Evolutionary conservation across 2,888 invertebrate genomes (phyloP).

Genomic region (Pollenia angustigena): DNA sequence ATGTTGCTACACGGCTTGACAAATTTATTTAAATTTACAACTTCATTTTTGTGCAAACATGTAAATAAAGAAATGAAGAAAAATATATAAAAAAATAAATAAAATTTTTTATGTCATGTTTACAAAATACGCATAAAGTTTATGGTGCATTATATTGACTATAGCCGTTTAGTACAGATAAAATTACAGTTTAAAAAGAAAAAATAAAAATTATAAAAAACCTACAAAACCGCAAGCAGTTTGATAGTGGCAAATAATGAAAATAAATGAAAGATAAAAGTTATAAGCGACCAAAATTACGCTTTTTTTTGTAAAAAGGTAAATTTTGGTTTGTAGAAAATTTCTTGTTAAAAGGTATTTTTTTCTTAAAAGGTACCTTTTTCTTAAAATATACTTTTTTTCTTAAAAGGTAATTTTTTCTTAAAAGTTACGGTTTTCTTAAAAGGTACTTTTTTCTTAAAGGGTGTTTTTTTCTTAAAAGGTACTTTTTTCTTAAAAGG

Average conservation of each 20-base stretch:
- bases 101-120: conserved; percentile 1
- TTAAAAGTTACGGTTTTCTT: too few relatives aligned
- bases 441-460: too few relatives aligned
- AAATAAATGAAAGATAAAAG: background rate
- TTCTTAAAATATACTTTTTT: too few relatives aligned
- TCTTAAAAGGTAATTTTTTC: too few relatives aligned
- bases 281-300: too few relatives aligned
- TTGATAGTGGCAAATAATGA: background rate
- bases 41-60: background rate
- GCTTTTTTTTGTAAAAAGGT: too few relatives aligned
- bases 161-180: background rate
- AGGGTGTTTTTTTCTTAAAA: too few relatives aligned
- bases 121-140: conserved; percentile 30
- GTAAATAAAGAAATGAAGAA: background rate
- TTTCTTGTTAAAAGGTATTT: too few relatives aligned
- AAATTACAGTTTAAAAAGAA: conserved; percentile 6
- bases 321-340: too few relatives aligned
- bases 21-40: conserved; percentile 36
- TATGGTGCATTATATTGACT: conserved; percentile 4
- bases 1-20: conserved; percentile 9
- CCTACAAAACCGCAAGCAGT: conserved; percentile 7
- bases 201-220: background rate
- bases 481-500: too few relatives aligned
- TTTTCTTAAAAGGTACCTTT: too few relatives aligned
- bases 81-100: background rate